Conservation (phyloP, 2,113 vertebrate genomes). For the Peromyscus polionotus region DNA sequence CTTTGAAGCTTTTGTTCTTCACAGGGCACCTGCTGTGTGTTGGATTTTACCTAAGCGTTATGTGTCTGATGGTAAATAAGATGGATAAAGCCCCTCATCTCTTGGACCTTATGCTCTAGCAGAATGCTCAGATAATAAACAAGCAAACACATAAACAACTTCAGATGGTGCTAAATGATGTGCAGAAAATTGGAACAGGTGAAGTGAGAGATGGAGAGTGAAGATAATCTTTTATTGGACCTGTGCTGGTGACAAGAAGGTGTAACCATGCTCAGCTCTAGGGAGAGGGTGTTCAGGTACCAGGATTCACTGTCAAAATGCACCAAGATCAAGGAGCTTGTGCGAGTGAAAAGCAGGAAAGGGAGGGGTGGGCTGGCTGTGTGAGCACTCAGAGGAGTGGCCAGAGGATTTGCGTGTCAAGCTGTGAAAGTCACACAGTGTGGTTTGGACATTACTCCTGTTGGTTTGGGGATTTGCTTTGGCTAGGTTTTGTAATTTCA, state of each 20-base stretch:
- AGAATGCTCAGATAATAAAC: neutral
- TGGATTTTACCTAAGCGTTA: neutral
- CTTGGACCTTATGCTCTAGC: neutral
- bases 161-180: neutral
- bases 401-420: no score
- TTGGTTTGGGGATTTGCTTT: neutral
- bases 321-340: neutral
- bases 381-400: accelerated
- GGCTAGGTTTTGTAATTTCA: neutral
- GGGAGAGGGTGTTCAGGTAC: neutral
- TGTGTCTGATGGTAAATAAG: neutral
- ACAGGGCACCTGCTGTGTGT: neutral
- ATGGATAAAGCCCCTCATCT: neutral
- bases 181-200: neutral
- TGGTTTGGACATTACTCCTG: accelerated
- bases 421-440: accelerated
- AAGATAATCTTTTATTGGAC: neutral
- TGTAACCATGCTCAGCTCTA: neutral
- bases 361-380: accelerated
- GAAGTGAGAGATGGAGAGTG: neutral
- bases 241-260: neutral
- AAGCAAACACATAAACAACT: neutral
- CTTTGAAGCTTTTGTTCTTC: neutral
- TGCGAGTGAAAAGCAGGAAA: neutral
- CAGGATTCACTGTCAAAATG: neutral